Evolutionary conservation across 2,113 vertebrate species (phyloP).

Genomic region (Chionodraco myersi): DNA sequence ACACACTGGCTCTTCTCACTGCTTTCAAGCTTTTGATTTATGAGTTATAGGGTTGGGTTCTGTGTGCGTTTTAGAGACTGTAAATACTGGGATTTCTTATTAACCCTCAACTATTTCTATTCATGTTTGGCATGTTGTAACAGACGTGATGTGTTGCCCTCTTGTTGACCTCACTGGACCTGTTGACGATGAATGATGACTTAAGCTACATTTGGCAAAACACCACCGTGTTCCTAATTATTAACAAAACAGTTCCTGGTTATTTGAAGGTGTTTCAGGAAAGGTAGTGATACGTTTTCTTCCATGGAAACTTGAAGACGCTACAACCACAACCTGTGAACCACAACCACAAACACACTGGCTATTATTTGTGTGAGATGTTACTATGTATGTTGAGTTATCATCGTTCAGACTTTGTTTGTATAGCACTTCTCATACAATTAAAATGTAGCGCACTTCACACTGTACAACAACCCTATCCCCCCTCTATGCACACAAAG

Average conservation of each 20-base stretch:
- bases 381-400: no score
- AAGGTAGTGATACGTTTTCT: no score
- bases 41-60: slow-evolving; percentile 1
- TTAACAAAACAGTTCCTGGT: neutral
- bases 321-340: neutral
- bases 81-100: slow-evolving; percentile 1
- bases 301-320: neutral
- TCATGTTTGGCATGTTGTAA: slow-evolving; percentile 25
- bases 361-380: no score
- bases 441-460: no score
- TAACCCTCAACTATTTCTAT: neutral
- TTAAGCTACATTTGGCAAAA: neutral
- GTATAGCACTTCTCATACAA: no score
- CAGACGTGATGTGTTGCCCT: neutral
- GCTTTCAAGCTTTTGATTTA: slow-evolving; percentile 10
- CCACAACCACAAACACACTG: neutral
- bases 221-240: neutral
- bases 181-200: neutral
- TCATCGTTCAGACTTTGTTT: no score
- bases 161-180: neutral
- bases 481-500: no score
- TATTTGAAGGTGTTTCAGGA: neutral
- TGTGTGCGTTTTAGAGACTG: slow-evolving; percentile 1
- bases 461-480: no score
- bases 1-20: slow-evolving; percentile 21